phyloP scores from a whole-genome alignment of 1,140 invertebrate genomes.

The Dreissena rostriformis region DNA sequence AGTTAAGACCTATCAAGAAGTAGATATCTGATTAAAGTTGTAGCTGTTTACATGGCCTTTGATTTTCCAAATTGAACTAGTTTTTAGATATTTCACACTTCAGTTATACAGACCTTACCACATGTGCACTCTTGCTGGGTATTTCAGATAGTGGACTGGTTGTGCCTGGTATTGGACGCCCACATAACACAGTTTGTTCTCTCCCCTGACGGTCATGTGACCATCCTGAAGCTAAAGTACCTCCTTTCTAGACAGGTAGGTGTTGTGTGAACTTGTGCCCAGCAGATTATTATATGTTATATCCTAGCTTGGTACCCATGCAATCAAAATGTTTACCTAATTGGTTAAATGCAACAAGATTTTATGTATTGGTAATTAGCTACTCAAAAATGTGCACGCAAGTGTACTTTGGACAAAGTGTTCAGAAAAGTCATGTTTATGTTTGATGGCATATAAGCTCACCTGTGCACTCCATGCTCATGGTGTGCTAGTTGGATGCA shows the following conservation, averaged over 20 bases:
- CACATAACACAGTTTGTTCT: constrained; percentile 71
- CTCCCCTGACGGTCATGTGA: constrained; percentile 64
- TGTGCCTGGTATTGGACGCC: constrained; percentile 65
- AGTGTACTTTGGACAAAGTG: no score
- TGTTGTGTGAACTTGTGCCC: background rate
- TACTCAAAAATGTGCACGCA: no score
- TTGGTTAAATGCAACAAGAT: background rate
- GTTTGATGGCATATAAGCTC: no score
- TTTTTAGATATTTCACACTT: background rate
- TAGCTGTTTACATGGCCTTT: background rate
- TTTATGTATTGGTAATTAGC: background rate
- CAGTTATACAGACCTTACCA: no score
- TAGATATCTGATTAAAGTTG: background rate
- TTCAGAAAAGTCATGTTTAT: no score
- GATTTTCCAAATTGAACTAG: background rate
- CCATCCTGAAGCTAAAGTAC: constrained; percentile 64
- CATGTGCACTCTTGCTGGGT: constrained; percentile 11
- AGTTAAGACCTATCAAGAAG: background rate
- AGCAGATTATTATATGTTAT: background rate
- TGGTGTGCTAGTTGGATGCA: no score
- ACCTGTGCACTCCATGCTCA: no score
- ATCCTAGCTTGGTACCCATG: background rate
- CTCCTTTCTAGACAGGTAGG: constrained; percentile 63
- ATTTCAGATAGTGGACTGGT: constrained; percentile 70
- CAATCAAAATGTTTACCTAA: background rate